Evolutionary conservation across 2,113 vertebrate species (phyloP), one percentile per base, ranked within the genome.

Genomic region (Probosciger aterrimus): DNA sequence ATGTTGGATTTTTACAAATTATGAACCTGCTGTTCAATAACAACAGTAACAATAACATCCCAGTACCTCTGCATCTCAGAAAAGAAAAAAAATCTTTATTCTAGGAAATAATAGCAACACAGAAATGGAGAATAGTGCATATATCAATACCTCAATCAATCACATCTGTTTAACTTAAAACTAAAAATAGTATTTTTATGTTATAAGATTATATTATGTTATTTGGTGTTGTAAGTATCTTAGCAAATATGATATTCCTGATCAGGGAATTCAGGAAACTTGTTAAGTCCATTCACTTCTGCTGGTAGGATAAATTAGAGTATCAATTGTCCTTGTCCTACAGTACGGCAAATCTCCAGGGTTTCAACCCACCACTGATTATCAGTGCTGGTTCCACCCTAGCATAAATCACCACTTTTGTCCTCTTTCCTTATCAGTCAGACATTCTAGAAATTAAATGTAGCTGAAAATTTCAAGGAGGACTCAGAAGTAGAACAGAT

Each of bases 321-420:
- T 39, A 12, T 63, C 5, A 2, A 23, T 28, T 23, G 4, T 23
- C 23, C 14, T 35, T 13, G 6, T 37, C 33, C 4, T 30, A 3
- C 13, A 23, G 2, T 20, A 59, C 17, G 24, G 7, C 14, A 73
- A 0, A 6, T 25, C 15, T 64, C 13, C n/a, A 49, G 4, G 2
- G 6, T 31, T 92, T 64, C 44, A 53, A 41, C 23, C 35, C 9
- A 28, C 3, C 9, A 46, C 6, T 24, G 23, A 44, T 17, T 33
- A 37, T 24, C 33, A 57, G 2, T 37, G 14, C 23, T 35, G 8
- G 7, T 63, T 30, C 12, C 10, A 53, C 1, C 2, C 7, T 18
- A 33, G 3, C 33, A 59, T 47, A 63, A 77, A 20, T 63, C 1
- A 39, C 14, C 20, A 10, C 4, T 53, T 53, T 74, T 60, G 3